Base-by-base conservation (phyloP, 2,797 vertebrate genomes). In the Rhinogobio ventralis region DNA sequence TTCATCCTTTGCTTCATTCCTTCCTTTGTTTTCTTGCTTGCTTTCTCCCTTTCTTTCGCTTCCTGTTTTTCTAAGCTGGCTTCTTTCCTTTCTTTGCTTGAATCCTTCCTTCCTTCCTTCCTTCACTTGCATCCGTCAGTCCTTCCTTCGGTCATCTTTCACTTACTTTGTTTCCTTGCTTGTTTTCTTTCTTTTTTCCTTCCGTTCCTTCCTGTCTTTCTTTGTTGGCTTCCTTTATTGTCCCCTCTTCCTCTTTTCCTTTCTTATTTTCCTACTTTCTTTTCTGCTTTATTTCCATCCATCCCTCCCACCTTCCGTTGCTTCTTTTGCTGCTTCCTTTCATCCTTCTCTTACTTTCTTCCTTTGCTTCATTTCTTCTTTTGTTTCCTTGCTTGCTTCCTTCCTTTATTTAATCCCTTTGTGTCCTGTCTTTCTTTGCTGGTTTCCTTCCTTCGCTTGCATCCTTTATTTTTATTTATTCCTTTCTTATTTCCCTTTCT, bases 381-480 rank as follows among this genome's bases (percentile, higher is more conserved):
- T 46, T 46, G 15, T 11, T 64, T 51, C 78, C n/a, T 79, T 28
- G 25, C 2, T 72, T 45, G 13, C 19, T 15, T 62, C 13, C n/a
- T 5, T 60, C 74, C n/a, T 67, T 80, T 71, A 14, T 67, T 30
- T n/a, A n/a, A n/a, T n/a, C 30, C 51, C 25, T 23, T 64, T n/a
- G n/a, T n/a, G n/a, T n/a, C 53, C 75, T 67, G 51, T 49, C 14
- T 46, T 46, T 49, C 7, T 8, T 79, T 28, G 36, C 2, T 72
- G 30, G 13, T 9, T n/a, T 62, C 14, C n/a, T 6, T 60, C 74
- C 23, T 64, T 80, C 71, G 51, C 68, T 79, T 23, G 10, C 76
- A 82, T 68, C 67, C 83, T 67, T 68, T 39, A 8, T 45, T 53
- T 76, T 8, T 39, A 36, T 69, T 39, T 9, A 19, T 77, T 25